phyloP scores from a whole-genome alignment of 2,888 invertebrate genomes.

The Nymphalis c-album region DNA sequence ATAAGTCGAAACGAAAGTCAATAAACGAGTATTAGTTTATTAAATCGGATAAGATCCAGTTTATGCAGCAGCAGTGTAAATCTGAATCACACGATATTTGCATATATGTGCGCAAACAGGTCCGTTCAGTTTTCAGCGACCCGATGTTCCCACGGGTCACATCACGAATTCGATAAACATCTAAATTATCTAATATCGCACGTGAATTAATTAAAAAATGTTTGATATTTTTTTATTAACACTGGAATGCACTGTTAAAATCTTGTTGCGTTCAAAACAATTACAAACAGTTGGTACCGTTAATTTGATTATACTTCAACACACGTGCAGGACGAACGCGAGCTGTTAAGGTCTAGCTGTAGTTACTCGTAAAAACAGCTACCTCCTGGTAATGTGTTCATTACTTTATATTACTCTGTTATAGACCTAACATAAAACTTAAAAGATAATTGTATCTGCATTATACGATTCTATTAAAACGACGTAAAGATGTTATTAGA shows the following conservation, averaged over 20 bases:
- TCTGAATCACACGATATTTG: conserved; percentile 59
- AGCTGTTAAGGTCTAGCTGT: conserved; percentile 10
- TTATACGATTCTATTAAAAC: no score
- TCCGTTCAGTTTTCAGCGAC: conserved; percentile 54
- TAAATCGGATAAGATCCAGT: conserved; percentile 49
- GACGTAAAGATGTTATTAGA: no score
- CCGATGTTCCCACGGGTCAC: conserved; percentile 49
- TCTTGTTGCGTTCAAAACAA: conserved; percentile 7
- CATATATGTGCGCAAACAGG: conserved; percentile 69
- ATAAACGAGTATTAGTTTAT: conserved; percentile 36
- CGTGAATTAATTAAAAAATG: conserved; percentile 26
- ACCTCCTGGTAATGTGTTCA: conserved; percentile 14
- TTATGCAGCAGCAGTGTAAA: conserved; percentile 44
- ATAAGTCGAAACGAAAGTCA: conserved; percentile 18
- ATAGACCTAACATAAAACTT: conserved; percentile 1
- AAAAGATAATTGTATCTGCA: not conserved
- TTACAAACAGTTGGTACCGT: conserved; percentile 35
- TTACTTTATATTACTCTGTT: not conserved
- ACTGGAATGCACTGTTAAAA: not conserved
- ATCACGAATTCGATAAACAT: conserved; percentile 37
- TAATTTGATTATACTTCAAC: conserved; percentile 39
- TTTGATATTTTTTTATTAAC: not conserved
- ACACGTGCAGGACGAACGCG: conserved; percentile 37
- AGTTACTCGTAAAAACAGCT: conserved; percentile 29
- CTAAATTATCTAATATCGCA: conserved; percentile 29